Conservation (phyloP, 1,140 invertebrate species). For the Lucilia sericata region DNA sequence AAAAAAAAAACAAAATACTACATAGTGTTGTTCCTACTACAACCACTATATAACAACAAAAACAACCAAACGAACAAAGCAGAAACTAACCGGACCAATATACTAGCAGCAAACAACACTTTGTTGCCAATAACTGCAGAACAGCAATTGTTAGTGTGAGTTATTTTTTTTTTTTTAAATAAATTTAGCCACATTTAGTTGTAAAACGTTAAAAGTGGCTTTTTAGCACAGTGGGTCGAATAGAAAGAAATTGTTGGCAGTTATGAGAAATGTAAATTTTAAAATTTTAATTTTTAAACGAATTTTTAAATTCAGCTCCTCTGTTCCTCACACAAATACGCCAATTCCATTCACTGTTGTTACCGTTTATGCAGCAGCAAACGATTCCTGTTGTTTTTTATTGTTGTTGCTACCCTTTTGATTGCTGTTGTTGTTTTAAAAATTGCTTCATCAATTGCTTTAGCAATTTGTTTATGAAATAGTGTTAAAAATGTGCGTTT, state of each 20-base stretch:
- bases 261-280: too few relatives aligned
- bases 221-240: neutral
- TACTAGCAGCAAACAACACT: too few relatives aligned
- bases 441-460: conserved; percentile 6
- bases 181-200: neutral
- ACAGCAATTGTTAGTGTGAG: neutral
- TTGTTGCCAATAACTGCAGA: neutral
- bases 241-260: too few relatives aligned
- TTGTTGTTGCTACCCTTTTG: neutral
- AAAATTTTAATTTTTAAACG: too few relatives aligned
- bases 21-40: too few relatives aligned
- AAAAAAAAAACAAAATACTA: too few relatives aligned
- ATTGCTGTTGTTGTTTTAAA: neutral
- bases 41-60: neutral
- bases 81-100: neutral
- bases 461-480: conserved; percentile 1
- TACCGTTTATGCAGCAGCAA: neutral
- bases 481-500: conserved; percentile 6
- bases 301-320: too few relatives aligned
- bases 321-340: too few relatives aligned
- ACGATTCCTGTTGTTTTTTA: neutral
- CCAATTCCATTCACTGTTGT: too few relatives aligned
- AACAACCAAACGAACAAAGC: neutral
- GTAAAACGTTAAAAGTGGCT: neutral
- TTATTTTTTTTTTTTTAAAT: neutral